Base-by-base conservation (phyloP, 37 sponge, comb jelly and placozoan genomes). In the Mnemiopsis leidyi region DNA sequence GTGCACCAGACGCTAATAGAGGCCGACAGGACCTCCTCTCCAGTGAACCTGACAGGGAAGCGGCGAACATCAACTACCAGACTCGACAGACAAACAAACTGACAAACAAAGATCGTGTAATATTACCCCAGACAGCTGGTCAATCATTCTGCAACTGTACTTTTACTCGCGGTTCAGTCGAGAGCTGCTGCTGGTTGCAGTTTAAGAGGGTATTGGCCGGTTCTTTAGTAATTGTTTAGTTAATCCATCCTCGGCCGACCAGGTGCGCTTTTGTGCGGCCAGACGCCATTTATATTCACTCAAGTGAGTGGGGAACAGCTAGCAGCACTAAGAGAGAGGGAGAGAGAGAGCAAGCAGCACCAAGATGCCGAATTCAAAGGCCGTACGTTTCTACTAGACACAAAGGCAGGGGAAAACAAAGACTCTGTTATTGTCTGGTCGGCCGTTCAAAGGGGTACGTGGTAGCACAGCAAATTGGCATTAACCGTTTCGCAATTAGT, bases 401-500 rank as follows among this genome's bases (percentile, higher is more conserved):
- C 79, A 77, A 31, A 77, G 36, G 61, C 61, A 77, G 79, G 36
- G 29, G 36, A 9, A 77, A 34, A 77, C 36, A 77, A 77, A 77
- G 36, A 33, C 20, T 1, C 0, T 2, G 36, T 28, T 48, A 48
- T 16, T 77, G 79, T 77, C 79, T 77, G 36, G 79, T 77, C 79
- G 79, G 79, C 18, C 79, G 35, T 77, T 77, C 79, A 77, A 77
- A 77, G 79, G 79, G 32, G 32, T 48, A 18, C 61, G 79, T 7
- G 9, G 36, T 28, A 16, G 32, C 79, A 31, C 35, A 36, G 9
- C 79, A 77, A 77, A 77, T 77, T 77, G 79, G 79, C 79, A 77
- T 77, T 77, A 77, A 77, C 79, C 33, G 79, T 77, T 77, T 77
- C 79, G 79, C 79, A 77, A 77, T 77, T 77, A 77, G 79, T 77